Evolutionary conservation across 2,113 vertebrate species (phyloP).

Genomic region (Cochlearius cochlearius): DNA sequence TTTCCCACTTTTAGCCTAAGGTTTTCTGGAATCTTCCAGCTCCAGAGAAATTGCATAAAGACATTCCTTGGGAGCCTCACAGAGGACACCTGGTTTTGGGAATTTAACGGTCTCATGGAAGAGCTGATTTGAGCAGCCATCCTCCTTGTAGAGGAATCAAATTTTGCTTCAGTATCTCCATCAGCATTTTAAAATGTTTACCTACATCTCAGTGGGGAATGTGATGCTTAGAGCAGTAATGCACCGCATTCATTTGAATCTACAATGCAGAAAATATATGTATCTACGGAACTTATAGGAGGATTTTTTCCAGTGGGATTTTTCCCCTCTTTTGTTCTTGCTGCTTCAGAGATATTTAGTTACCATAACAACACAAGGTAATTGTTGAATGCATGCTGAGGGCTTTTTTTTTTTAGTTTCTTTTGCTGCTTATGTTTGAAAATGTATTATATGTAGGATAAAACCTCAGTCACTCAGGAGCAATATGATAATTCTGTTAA

Average conservation of each 20-base stretch:
- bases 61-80: not conserved
- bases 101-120: not conserved
- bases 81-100: not conserved
- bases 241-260: not conserved
- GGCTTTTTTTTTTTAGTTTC: not conserved
- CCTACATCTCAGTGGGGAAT: not conserved
- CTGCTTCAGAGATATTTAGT: constrained; percentile 17
- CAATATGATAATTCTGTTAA: not conserved
- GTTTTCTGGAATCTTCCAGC: not conserved
- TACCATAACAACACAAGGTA: constrained; percentile 42
- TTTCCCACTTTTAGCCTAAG: not conserved
- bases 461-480: not conserved
- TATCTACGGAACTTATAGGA: not conserved
- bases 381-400: not conserved
- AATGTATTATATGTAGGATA: not conserved
- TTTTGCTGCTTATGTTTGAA: not conserved
- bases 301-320: not conserved
- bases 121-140: not conserved
- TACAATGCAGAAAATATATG: not conserved
- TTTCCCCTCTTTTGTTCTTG: not conserved
- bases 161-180: not conserved
- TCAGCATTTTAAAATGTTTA: not conserved
- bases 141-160: not conserved
- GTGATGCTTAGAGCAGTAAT: not conserved
- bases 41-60: not conserved